Conservation (phyloP, 64 coral and sea anemone species). For the Hydrozoanthus tunicans region DNA sequence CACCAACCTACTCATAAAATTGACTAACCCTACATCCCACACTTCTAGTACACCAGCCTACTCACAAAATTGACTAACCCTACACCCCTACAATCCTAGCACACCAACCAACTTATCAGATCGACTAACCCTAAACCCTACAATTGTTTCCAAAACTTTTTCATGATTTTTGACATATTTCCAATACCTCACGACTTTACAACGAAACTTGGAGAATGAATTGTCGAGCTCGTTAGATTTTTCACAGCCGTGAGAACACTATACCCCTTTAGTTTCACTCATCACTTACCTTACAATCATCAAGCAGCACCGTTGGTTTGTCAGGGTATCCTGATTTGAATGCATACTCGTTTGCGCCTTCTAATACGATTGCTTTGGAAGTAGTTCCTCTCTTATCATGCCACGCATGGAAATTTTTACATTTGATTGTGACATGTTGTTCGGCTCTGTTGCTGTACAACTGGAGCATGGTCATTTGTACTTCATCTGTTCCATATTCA, state of each 20-base stretch:
- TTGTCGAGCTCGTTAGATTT: not conserved
- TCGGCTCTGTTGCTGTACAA: constrained; percentile 16
- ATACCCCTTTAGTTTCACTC: not conserved
- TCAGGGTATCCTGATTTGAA: not conserved
- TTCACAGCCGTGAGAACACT: not conserved
- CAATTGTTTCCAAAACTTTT: too few relatives aligned
- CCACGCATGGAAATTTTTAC: not conserved
- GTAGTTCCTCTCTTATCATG: not conserved
- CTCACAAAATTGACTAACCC: too few relatives aligned
- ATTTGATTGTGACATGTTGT: constrained; percentile 16
- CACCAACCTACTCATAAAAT: too few relatives aligned
- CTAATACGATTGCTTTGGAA: not conserved
- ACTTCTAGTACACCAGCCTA: too few relatives aligned
- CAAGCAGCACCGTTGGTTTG: not conserved
- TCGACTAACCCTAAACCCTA: too few relatives aligned
- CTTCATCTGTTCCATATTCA: constrained; percentile 10
- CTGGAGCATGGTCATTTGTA: constrained; percentile 22
- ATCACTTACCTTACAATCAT: constrained; percentile 27
- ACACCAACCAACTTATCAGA: too few relatives aligned
- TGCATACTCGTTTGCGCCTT: constrained; percentile 16
- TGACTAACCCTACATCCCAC: too few relatives aligned
- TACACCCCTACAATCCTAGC: too few relatives aligned
- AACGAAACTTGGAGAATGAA: not conserved
- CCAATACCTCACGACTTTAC: too few relatives aligned
- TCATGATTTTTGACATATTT: too few relatives aligned